These are phyloP conservation scores for Hydrotaea diabolus DNA, from an alignment of 2,888 invertebrate genomes.

Conservation along the genomic window DNA sequence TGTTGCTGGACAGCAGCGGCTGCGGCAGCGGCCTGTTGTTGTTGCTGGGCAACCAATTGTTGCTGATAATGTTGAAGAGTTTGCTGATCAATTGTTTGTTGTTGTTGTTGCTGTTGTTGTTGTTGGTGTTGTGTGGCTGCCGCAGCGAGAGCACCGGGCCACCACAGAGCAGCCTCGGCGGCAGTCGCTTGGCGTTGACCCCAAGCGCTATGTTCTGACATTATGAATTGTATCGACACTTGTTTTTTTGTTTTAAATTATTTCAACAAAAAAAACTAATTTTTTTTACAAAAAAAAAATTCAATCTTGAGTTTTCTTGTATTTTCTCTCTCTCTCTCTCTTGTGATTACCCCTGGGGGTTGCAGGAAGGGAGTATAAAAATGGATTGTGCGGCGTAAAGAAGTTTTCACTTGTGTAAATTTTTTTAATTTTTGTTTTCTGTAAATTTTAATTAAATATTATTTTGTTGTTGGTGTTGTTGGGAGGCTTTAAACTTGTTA, in stretches of 20 bases:
- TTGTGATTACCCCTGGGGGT: too few species aligned
- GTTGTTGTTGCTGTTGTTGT: conserved; percentile 81
- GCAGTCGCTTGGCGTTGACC: conserved; percentile 82
- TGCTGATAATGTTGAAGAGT: conserved; percentile 82
- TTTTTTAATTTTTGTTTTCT: not conserved
- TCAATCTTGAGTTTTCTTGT: not conserved
- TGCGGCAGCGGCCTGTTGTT: conserved; percentile 80
- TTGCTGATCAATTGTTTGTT: conserved; percentile 82
- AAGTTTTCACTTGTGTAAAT: conserved; percentile 60
- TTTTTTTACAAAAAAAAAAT: not conserved
- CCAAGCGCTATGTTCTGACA: conserved; percentile 86
- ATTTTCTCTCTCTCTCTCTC: not conserved
- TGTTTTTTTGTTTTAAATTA: conserved; percentile 53
- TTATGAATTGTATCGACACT: conserved; percentile 70
- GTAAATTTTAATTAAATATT: conserved; percentile 1
- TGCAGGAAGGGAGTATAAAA: too few species aligned
- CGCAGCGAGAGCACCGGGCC: conserved; percentile 82
- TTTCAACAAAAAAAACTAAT: not conserved
- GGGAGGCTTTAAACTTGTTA: conserved; percentile 5
- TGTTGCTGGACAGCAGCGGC: conserved; percentile 76
- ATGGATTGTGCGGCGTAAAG: not conserved
- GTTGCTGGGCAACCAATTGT: conserved; percentile 81
- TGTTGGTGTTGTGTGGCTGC: conserved; percentile 82
- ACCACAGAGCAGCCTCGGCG: conserved; percentile 83
- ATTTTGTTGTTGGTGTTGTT: conserved; percentile 34